Evolutionary conservation across 2,113 vertebrate genomes (phyloP).

Genomic region (Brevimyrus niger): DNA sequence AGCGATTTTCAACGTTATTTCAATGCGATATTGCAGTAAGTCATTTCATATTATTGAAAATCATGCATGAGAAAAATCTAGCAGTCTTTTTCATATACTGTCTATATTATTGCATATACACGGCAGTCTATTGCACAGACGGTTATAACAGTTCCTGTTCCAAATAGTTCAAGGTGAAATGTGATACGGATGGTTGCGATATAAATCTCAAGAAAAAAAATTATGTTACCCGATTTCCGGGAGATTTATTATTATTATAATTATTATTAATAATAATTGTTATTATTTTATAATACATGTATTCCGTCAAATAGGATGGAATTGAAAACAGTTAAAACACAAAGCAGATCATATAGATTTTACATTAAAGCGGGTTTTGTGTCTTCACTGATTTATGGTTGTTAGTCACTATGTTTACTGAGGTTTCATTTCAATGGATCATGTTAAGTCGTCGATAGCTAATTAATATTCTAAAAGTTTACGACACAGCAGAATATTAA

Average conservation of each 20-base stretch:
- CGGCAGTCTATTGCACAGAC: not conserved
- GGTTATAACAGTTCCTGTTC: not conserved
- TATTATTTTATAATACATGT: not conserved
- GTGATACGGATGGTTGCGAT: not conserved
- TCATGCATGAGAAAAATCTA: not conserved
- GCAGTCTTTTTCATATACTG: not conserved
- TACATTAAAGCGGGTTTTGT: not conserved
- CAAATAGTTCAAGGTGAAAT: not conserved
- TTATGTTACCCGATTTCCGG: not conserved
- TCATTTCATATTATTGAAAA: not conserved
- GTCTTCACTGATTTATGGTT: not conserved
- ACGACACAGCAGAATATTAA: constrained; percentile 66
- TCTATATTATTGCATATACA: not conserved
- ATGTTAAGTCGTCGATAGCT: constrained; percentile 53
- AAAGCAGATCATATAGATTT: not conserved
- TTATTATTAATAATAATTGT: not conserved
- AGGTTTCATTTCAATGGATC: constrained; percentile 17
- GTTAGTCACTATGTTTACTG: not conserved
- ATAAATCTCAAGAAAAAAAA: not conserved
- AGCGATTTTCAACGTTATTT: not conserved
- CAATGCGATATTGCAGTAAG: not conserved
- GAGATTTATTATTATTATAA: not conserved
- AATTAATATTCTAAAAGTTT: constrained; percentile 61
- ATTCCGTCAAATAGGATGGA: not conserved
- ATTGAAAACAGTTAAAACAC: not conserved